Evolutionary conservation across 1,140 invertebrate species (phyloP), one percentile per base, ranked within the genome.

Genomic region (Ganaspis sp.): DNA sequence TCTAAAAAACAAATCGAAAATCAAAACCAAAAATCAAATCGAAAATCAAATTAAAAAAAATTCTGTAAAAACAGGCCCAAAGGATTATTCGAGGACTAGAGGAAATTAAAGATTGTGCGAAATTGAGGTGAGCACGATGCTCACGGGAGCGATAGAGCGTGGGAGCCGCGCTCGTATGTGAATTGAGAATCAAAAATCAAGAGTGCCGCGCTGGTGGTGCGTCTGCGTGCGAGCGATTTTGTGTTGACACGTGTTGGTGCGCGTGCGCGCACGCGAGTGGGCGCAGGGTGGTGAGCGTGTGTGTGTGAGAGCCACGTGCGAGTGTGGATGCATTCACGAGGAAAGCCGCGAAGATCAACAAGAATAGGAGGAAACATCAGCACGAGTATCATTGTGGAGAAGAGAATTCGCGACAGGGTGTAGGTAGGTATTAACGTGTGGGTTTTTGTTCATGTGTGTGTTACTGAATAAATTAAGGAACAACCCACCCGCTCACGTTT

Each of bases 191-290:
- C 15, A 49, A 49, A 49, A 49, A 49, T 49, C 76, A 80, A 78
- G 75, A 73, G 78, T 82, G 81, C 81, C 81, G 81, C 78, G 70
- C 81, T 78, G 79, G 69, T 73, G 77, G 23, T 78, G 82, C 81
- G 80, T 80, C 81, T 81, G 83, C 81, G 84, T 78, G 81, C 80
- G 77, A 80, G 79, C 80, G 83, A 74, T 78, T 76, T 76, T 70
- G 64, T 76, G 78, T 73, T 80, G 75, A 76, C 49, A 71, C 72
- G 69, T 81, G 81, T 77, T 75, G 49, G 78, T 79, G 80, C 80
- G 77, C 83, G 81, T 83, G 81, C 75, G 84, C 80, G 73, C 75
- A 75, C 74, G 37, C 73, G 77, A 37, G 70, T 70, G 70, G 40
- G 70, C 40, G 79, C 74, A 74, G 49, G n/a, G 26, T 49, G 58